These are phyloP conservation scores for Embidobia sp. DNA, from an alignment of 2,888 invertebrate genomes.

Conservation along the genomic window DNA sequence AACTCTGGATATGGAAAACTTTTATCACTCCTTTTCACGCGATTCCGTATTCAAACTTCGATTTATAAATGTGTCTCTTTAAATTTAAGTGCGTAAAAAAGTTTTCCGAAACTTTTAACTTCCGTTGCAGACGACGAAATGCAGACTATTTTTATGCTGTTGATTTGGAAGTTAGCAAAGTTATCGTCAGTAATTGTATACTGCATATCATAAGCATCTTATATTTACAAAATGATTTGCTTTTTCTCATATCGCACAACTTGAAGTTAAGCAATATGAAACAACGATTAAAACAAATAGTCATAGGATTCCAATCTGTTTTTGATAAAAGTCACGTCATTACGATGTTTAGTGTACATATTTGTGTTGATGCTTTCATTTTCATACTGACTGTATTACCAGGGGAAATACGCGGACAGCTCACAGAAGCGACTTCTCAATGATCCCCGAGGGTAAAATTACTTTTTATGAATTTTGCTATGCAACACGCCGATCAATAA, in stretches of 20 bases:
- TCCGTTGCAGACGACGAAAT: conserved; percentile 5
- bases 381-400: conserved; percentile 42
- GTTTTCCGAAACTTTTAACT: conserved; percentile 17
- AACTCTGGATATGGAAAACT: conserved; percentile 5
- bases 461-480: conserved; percentile 48
- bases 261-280: neutral
- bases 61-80: conserved; percentile 24
- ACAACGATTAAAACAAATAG: too few species aligned
- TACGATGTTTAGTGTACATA: conserved; percentile 25
- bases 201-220: conserved; percentile 1
- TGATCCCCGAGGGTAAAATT: conserved; percentile 43
- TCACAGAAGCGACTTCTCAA: conserved; percentile 34
- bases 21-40: conserved; percentile 6
- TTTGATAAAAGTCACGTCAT: conserved; percentile 27
- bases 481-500: conserved; percentile 39
- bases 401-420: conserved; percentile 54
- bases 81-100: conserved; percentile 26
- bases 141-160: conserved; percentile 16
- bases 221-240: neutral
- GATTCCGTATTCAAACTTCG: conserved; percentile 19
- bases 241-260: neutral
- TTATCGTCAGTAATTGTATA: neutral
- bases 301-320: too few species aligned
- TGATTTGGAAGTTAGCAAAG: conserved; percentile 11
- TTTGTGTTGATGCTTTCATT: conserved; percentile 38